Conservation (phyloP, 2,888 invertebrate genomes). For the Eilema depressum region DNA sequence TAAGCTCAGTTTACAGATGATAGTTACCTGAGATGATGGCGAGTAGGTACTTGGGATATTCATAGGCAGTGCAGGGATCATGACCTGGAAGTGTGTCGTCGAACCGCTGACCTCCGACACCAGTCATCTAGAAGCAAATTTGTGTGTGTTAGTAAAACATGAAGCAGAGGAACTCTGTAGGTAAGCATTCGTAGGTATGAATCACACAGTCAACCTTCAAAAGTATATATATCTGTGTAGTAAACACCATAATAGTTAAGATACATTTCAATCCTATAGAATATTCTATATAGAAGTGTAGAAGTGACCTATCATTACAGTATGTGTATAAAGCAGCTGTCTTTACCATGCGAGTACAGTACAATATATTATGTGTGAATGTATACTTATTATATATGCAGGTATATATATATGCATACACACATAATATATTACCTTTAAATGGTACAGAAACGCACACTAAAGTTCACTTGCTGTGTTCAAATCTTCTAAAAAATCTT, state of each 20-base stretch:
- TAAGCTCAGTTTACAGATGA: no score
- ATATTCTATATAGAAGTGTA: no score
- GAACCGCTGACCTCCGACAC: background rate
- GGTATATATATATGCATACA: slow-evolving; percentile 11
- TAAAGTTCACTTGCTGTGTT: background rate
- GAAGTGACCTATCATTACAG: no score
- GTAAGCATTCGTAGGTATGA: no score
- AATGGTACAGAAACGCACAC: background rate
- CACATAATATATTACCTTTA: slow-evolving; percentile 3
- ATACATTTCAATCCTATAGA: no score
- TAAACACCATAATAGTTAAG: no score
- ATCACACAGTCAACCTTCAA: no score
- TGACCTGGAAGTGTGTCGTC: background rate
- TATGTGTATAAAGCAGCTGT: no score
- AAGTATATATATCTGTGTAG: no score
- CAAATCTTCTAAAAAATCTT: slow-evolving; percentile 8
- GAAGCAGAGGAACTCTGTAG: background rate
- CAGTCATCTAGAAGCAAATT: background rate
- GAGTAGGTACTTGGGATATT: background rate
- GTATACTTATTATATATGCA: background rate
- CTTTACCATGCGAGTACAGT: background rate
- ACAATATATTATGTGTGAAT: slow-evolving; percentile 3
- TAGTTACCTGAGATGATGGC: background rate
- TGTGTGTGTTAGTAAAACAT: background rate
- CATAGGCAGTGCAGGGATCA: background rate